Base-by-base conservation (phyloP, 2,797 vertebrate genomes). In the Eidolon dupreanum region DNA sequence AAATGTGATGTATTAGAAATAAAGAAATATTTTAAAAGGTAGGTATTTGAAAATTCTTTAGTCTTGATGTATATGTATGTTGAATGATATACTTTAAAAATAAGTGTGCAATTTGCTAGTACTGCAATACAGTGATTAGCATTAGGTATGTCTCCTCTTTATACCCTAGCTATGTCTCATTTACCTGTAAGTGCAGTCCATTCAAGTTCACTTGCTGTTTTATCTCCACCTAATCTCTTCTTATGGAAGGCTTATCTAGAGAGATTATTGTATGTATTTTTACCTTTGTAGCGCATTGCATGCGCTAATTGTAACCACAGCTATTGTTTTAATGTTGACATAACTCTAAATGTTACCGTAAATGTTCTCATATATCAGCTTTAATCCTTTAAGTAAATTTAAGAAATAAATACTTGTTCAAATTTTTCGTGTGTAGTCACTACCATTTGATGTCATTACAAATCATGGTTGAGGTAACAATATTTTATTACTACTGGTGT, bases 341-440 rank as follows among this genome's bases (percentile, higher is more conserved):
- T 57, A 81, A 97, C 70, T 81, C 92, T 81, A 96, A 95, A 88
- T 51, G n/a, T 88, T 94, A 70, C 2, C 24, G 6, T 91, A 74
- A 79, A 65, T 36, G n/a, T 73, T 96, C 87, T 65, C 49, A 11
- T 66, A 36, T 94, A 95, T 93, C 71, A 66, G 10, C 51, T 97
- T 43, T 96, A 83, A 84, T 93, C 41, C 59, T 95, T 63, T 66
- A 77, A 77, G 65, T 93, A 95, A 91, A 79, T 59, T 41, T 95
- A 90, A 91, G 86, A 77, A 96, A 95, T 95, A 97, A 97, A 97
- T 66, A 59, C 51, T 51, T 81, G 49, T 75, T 94, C 79, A 81
- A 7, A 19, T 70, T 38, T 78, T 65, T 59, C 63, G 20, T 59
- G 73, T 88, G 77, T 79, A 24, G 46, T 65, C 49, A 66, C 78